Percentiles rank a stretch among this genome's conserved stretches.
phyloP scores from a whole-genome alignment of 2,888 invertebrate species.

The Deroplatys truncata region DNA sequence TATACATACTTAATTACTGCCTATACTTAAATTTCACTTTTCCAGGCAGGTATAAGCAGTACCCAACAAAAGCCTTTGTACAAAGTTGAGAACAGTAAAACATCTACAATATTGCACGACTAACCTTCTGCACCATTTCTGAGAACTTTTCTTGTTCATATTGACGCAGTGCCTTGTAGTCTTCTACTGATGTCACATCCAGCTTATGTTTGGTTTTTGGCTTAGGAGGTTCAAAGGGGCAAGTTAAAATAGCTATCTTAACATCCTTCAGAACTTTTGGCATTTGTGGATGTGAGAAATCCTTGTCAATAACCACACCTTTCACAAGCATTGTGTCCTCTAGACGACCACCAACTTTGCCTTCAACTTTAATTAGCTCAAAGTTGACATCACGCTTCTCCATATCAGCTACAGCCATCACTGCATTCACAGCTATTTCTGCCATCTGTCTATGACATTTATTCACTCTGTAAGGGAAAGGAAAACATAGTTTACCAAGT shows the following conservation, averaged over 20 bases:
- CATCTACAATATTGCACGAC: background rate
- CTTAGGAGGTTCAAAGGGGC: constrained; percentile 99
- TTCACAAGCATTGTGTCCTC: constrained; percentile 95
- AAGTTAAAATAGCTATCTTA: constrained; percentile 95
- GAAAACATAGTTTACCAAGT: background rate
- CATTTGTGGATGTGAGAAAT: constrained; percentile 99
- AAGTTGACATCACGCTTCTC: constrained; percentile 95
- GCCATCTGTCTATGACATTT: constrained; percentile 97
- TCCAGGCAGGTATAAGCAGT: no score
- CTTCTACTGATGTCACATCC: constrained; percentile 92
- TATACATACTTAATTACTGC: no score
- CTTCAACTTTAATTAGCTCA: constrained; percentile 97
- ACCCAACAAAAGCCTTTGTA: no score
- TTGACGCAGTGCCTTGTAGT: constrained; percentile 84
- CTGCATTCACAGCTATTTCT: constrained; percentile 96
- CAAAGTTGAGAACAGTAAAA: no score
- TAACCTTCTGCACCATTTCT: constrained; percentile 78
- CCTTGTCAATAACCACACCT: constrained; percentile 97
- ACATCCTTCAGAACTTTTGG: constrained; percentile 84
- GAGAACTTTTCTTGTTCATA: constrained; percentile 95
- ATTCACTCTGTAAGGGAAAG: constrained; percentile 63
- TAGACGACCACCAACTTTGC: constrained; percentile 93
- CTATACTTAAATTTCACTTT: no score
- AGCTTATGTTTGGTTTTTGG: constrained; percentile 99
- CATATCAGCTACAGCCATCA: constrained; percentile 92